phyloP scores from a whole-genome alignment of 2,797 vertebrate species.

The Clarias pachynema region DNA sequence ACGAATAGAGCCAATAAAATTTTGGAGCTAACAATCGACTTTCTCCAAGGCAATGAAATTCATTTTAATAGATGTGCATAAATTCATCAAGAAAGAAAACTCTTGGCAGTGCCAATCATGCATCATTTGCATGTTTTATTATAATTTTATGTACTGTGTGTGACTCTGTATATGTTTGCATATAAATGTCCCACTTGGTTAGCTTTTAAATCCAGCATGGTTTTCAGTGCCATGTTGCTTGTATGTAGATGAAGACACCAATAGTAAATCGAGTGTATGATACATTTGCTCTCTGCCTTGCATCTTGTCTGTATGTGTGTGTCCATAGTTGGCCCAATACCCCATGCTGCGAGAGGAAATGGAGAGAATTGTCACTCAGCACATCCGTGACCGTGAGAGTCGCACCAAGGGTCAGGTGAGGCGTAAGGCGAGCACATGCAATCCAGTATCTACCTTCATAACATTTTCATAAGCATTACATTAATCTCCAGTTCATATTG shows the following conservation, averaged over 20 bases:
- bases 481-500: background rate
- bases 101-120: background rate
- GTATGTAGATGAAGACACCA: background rate
- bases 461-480: background rate
- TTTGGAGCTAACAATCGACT: background rate
- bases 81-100: background rate
- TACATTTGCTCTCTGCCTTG: constrained; percentile 38
- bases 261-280: background rate
- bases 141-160: background rate
- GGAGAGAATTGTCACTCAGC: constrained; percentile 96
- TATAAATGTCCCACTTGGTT: background rate
- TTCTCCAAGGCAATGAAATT: background rate
- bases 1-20: background rate
- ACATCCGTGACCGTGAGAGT: constrained; percentile 93
- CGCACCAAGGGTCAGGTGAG: constrained; percentile 92
- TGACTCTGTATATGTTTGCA: background rate
- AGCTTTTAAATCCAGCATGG: constrained; percentile 8
- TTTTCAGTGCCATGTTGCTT: background rate
- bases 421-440: background rate
- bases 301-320: constrained; percentile 52
- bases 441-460: background rate
- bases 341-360: constrained; percentile 95
- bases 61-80: background rate
- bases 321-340: constrained; percentile 92
- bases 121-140: background rate